phyloP scores from a whole-genome alignment of 2,797 vertebrate genomes.

The Sebastolobus alascanus region DNA sequence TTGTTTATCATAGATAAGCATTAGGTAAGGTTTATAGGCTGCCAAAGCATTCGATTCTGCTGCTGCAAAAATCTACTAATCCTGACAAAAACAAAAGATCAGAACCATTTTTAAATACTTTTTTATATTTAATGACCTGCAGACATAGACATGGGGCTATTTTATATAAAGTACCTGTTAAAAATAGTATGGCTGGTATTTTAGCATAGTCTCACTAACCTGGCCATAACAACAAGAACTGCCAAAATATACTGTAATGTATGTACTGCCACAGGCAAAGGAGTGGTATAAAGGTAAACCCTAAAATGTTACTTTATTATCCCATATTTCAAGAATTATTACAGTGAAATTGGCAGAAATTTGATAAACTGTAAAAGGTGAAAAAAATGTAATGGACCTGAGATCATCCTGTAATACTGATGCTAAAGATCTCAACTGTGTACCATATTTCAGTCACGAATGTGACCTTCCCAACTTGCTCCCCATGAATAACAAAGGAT shows the following conservation, averaged over 20 bases:
- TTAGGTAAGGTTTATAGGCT: neutral
- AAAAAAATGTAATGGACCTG: neutral
- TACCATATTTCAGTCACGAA: constrained; percentile 49
- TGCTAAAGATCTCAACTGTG: constrained; percentile 19
- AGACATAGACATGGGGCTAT: neutral
- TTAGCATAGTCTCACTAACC: neutral
- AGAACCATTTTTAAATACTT: neutral
- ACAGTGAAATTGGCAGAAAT: neutral
- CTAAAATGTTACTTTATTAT: neutral
- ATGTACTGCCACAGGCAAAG: neutral
- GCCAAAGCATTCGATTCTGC: neutral
- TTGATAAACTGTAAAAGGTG: neutral
- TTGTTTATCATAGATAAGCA: neutral
- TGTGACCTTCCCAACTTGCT: constrained; percentile 62
- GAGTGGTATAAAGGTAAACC: neutral
- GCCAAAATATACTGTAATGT: neutral
- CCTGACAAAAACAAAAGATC: neutral
- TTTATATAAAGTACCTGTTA: neutral
- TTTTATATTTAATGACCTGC: neutral
- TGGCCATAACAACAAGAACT: neutral
- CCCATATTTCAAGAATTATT: neutral
- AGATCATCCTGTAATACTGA: constrained; percentile 18
- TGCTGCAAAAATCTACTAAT: neutral
- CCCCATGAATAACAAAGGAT: constrained; percentile 44
- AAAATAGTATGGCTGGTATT: neutral